phyloP scores from a whole-genome alignment of 2,797 vertebrate species.

The Rhodeus uyekii region DNA sequence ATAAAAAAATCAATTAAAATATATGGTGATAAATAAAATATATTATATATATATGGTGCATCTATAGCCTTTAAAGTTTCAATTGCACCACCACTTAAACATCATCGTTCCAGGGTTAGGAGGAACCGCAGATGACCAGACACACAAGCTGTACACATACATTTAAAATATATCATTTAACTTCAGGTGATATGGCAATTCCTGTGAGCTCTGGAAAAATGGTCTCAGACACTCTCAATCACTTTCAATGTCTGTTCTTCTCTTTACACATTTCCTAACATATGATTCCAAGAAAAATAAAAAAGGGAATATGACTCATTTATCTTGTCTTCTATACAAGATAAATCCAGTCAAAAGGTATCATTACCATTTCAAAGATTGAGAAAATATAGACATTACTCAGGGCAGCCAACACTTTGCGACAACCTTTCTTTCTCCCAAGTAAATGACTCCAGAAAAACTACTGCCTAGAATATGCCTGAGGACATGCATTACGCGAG shows the following conservation, averaged over 20 bases:
- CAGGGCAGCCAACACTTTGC: neutral
- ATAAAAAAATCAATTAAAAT: neutral
- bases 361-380: neutral
- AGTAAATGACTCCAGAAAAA: neutral
- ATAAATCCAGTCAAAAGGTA: constrained; percentile 1
- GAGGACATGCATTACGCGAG: neutral
- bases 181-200: constrained; percentile 5
- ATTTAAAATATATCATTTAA: neutral
- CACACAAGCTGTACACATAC: neutral
- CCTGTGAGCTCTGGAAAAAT: constrained; percentile 11
- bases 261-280: neutral
- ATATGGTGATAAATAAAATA: too few relatives aligned
- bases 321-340: neutral
- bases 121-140: neutral
- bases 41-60: too few relatives aligned
- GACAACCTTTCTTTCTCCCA: neutral
- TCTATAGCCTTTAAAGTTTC: neutral
- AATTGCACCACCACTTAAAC: neutral
- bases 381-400: neutral
- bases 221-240: neutral
- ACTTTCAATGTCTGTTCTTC: constrained; percentile 11
- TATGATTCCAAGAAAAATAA: neutral
- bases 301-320: constrained; percentile 5
- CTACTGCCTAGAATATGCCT: neutral
- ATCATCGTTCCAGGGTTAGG: neutral